These are phyloP conservation scores for Trisateles emortualis DNA, from an alignment of 2,888 invertebrate species.

Conservation along the genomic window DNA sequence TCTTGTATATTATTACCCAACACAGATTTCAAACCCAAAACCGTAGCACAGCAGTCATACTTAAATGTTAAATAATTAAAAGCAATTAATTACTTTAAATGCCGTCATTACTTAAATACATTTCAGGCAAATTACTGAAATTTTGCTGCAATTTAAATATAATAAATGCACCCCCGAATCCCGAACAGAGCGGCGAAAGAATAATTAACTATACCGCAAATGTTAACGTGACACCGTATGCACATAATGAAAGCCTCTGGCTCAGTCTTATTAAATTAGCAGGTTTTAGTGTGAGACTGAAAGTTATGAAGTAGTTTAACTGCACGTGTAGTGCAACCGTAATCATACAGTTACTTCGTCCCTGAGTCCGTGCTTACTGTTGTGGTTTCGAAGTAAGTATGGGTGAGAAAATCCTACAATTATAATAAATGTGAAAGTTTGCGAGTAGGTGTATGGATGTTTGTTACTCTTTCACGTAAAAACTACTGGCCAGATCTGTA, in stretches of 20 bases:
- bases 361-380: no score
- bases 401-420: no score
- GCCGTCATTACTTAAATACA: not conserved
- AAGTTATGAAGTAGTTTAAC: conserved; percentile 1
- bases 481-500: no score
- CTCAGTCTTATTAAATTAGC: conserved; percentile 6
- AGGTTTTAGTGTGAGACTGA: conserved; percentile 2
- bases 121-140: not conserved
- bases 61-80: not conserved
- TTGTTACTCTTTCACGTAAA: no score
- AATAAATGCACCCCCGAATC: conserved; percentile 14
- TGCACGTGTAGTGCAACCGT: no score
- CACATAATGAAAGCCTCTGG: conserved; percentile 29
- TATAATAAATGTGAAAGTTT: no score
- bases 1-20: no score
- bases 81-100: not conserved
- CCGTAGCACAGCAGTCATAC: no score
- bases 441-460: no score
- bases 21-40: no score
- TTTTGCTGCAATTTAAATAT: conserved; percentile 13
- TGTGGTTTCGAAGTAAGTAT: no score
- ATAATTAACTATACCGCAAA: conserved; percentile 43
- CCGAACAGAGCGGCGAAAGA: conserved; percentile 27
- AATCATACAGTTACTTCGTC: no score
- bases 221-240: conserved; percentile 45